Conservation (phyloP, 2,113 vertebrate species). For the Epinephelus cyanopodus region DNA sequence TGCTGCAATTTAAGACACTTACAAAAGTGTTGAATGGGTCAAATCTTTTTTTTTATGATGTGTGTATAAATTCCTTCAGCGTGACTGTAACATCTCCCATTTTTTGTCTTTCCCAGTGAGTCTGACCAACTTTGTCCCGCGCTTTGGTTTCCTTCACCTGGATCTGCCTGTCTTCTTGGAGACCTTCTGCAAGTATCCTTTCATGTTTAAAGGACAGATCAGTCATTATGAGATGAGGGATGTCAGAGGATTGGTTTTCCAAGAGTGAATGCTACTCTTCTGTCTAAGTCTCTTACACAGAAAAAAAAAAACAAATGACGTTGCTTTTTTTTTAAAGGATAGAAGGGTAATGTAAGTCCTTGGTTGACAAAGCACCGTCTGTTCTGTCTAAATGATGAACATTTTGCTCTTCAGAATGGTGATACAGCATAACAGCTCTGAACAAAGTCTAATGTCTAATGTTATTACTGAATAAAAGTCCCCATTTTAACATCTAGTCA, state of each 20-base stretch:
- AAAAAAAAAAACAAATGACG: not conserved
- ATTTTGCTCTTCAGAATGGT: not conserved
- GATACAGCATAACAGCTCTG: not conserved
- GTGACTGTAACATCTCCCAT: not conserved
- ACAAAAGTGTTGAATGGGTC: not conserved
- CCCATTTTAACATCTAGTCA: not conserved
- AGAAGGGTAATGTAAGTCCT: not conserved
- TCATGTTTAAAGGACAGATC: not conserved
- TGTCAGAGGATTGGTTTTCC: not conserved
- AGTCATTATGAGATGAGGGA: not conserved
- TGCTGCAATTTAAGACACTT: not conserved
- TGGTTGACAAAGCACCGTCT: not conserved
- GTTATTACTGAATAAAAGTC: not conserved
- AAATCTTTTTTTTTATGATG: not conserved
- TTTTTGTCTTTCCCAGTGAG: constrained; percentile 86
- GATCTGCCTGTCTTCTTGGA: constrained; percentile 94
- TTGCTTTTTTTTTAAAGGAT: not conserved
- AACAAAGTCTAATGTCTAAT: not conserved
- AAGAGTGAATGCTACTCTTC: no score
- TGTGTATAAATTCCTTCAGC: not conserved
- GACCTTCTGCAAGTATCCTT: constrained; percentile 99
- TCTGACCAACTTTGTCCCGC: constrained; percentile 95
- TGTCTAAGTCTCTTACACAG: not conserved
- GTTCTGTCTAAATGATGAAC: not conserved
- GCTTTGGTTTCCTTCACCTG: constrained; percentile 92